Base-by-base conservation (phyloP, 2,888 invertebrate species). In the Caenorhabditis panamensis region DNA sequence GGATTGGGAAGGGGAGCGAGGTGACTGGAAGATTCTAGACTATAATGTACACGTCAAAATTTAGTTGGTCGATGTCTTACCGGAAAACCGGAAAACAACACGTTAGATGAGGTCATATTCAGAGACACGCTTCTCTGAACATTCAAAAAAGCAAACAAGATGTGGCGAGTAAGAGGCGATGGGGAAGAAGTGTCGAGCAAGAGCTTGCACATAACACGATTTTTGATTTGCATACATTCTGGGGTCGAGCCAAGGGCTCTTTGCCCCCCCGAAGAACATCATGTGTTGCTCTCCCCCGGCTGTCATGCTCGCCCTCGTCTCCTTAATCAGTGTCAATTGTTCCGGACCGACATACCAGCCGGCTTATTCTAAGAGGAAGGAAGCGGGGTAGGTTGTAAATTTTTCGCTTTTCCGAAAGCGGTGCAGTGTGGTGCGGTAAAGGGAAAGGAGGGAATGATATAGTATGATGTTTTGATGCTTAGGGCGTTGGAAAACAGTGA, bases 281-380 rank as follows among this genome's bases (percentile, higher is more conserved):
- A 73, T 64, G 59, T 59, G 72, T 72, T 72, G 72, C 71, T 56
- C 61, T 68, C 22, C 18, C 9, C 63, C 61, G 56, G 64, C 73
- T 73, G 64, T 73, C 62, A 58, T 58, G 59, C 56, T 16, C 64
- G 59, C 44, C 59, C 59, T 75, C 47, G 63, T 56, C 63, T 72
- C 56, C 75, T 66, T 75, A 75, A 75, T 75, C 75, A 75, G 75
- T 66, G 59, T 75, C 75, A 66, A 75, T 75, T 75, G 75, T 75
- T 75, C 75, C 75, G 66, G 56, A 2, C 8, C 24, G 22, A 13
- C 31, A 31, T 31, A 47, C 47, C 47, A 41, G 54, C 22, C 53
- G 53, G 61, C 69, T 37, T 53, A 59, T 9, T 44, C 47, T 20
- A 71, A 64, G 24, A 37, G 24, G 53, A 47, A 44, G 71, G 53